These are phyloP conservation scores for Magallana gigas DNA, from an alignment of 1,140 invertebrate species.

Conservation along the genomic window DNA sequence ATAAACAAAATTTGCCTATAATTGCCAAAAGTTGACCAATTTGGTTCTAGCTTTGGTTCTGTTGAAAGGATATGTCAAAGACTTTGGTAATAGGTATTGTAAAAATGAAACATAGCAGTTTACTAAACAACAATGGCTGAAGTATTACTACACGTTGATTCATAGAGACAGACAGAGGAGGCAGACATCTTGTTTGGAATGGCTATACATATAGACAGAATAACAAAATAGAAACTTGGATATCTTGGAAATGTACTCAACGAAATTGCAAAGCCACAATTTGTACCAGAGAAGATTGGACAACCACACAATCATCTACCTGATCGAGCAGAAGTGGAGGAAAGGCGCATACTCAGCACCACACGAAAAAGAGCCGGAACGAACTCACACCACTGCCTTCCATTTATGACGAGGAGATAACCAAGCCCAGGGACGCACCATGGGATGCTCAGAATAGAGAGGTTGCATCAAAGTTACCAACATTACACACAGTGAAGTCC, in stretches of 20 bases:
- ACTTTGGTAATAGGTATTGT: too few species aligned
- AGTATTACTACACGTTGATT: constrained; percentile 2
- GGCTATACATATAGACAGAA: constrained; percentile 42
- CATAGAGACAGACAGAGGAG: background rate
- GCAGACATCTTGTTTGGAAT: constrained; percentile 45
- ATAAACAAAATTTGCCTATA: too few species aligned
- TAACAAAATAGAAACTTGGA: constrained; percentile 43
- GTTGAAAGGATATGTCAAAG: too few species aligned
- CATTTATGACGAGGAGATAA: too few species aligned
- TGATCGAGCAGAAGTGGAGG: constrained; percentile 32
- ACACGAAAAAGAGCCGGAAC: background rate
- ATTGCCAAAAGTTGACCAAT: too few species aligned
- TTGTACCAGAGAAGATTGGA: constrained; percentile 38
- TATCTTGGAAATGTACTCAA: constrained; percentile 39
- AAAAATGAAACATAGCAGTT: too few species aligned
- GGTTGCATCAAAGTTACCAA: constrained; percentile 23
- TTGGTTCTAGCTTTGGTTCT: too few species aligned
- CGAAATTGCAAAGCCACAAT: constrained; percentile 41
- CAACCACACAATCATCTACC: constrained; percentile 42
- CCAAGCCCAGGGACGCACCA: too few species aligned
- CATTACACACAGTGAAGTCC: background rate
- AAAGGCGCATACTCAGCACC: background rate
- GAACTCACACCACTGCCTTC: constrained; percentile 1
- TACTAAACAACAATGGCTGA: constrained; percentile 3
- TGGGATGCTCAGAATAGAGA: background rate